Evolutionary conservation across 2,797 vertebrate species (phyloP).

Genomic region (Poecilia velifera): DNA sequence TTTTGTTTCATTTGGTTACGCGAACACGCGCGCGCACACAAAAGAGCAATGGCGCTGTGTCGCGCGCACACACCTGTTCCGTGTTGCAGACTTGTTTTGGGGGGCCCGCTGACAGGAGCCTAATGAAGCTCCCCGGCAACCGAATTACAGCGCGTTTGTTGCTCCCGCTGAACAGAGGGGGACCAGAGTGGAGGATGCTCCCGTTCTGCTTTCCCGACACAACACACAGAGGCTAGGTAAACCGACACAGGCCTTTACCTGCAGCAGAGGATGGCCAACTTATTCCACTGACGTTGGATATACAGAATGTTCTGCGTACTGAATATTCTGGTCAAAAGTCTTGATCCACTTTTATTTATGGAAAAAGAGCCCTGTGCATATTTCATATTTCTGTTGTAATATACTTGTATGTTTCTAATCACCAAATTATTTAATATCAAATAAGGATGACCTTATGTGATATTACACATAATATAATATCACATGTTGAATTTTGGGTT

Average conservation of each 20-base stretch:
- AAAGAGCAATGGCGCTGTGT: slow-evolving; percentile 18
- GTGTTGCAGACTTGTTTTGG: slow-evolving; percentile 70
- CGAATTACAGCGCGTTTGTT: slow-evolving; percentile 45
- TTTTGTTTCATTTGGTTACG: slow-evolving; percentile 34
- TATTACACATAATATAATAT: too few species aligned
- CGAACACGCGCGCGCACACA: slow-evolving; percentile 9
- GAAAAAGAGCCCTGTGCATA: not conserved
- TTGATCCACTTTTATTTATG: not conserved
- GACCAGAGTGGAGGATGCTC: slow-evolving; percentile 19
- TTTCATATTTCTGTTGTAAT: not conserved
- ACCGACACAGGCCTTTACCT: not conserved
- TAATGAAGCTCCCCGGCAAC: slow-evolving; percentile 48
- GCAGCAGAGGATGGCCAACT: not conserved
- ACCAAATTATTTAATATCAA: not conserved
- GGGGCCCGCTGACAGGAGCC: slow-evolving; percentile 33
- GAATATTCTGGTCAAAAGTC: not conserved
- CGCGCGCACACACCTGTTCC: slow-evolving; percentile 76
- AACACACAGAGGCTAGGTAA: not conserved
- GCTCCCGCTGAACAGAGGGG: slow-evolving; percentile 31
- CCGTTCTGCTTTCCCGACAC: slow-evolving; percentile 30
- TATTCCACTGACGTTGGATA: not conserved
- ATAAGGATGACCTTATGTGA: not conserved
- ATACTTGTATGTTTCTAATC: not conserved
- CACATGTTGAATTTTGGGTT: not conserved
- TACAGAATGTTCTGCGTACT: not conserved